phyloP scores from a whole-genome alignment of 2,888 invertebrate species.

The Rugalucina vietnamica region DNA sequence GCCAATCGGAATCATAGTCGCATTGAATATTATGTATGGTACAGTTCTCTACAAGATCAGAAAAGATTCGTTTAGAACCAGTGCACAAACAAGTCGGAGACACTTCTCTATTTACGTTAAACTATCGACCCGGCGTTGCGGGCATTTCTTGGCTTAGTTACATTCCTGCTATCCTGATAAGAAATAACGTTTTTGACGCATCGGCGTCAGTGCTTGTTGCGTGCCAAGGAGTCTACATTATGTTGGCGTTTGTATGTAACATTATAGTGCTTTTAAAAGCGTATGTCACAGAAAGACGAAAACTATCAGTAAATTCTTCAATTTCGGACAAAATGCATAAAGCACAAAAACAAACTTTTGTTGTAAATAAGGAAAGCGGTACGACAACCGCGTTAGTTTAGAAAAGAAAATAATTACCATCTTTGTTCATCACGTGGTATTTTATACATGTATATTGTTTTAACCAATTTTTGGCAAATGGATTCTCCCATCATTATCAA shows the following conservation, averaged over 20 bases:
- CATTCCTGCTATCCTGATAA: slow-evolving; percentile 36
- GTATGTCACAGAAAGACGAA: too few relatives aligned
- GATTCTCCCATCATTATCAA: too few relatives aligned
- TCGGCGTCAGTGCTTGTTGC: slow-evolving; percentile 39
- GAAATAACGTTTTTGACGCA: slow-evolving; percentile 22
- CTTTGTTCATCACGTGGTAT: too few relatives aligned
- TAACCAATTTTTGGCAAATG: too few relatives aligned
- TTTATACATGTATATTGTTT: too few relatives aligned
- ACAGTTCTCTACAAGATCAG: not conserved
- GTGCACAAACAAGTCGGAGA: not conserved
- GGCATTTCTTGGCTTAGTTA: slow-evolving; percentile 49
- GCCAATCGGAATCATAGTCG: not conserved
- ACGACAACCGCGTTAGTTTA: too few relatives aligned
- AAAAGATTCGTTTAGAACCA: not conserved
- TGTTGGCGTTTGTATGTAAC: slow-evolving; percentile 41
- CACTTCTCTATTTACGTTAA: slow-evolving; percentile 16
- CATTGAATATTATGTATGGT: not conserved
- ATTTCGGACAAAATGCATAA: too few relatives aligned
- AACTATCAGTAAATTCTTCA: too few relatives aligned
- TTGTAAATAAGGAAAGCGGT: too few relatives aligned
- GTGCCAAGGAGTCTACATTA: slow-evolving; percentile 47
- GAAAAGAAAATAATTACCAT: too few relatives aligned
- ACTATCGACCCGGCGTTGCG: slow-evolving; percentile 44
- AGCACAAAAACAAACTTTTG: too few relatives aligned
- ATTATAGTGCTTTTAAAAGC: too few relatives aligned